Evolutionary conservation across 2,888 invertebrate genomes (phyloP), one percentile per base, ranked within the genome.

Genomic region (Mesodorylaimus sp.): DNA sequence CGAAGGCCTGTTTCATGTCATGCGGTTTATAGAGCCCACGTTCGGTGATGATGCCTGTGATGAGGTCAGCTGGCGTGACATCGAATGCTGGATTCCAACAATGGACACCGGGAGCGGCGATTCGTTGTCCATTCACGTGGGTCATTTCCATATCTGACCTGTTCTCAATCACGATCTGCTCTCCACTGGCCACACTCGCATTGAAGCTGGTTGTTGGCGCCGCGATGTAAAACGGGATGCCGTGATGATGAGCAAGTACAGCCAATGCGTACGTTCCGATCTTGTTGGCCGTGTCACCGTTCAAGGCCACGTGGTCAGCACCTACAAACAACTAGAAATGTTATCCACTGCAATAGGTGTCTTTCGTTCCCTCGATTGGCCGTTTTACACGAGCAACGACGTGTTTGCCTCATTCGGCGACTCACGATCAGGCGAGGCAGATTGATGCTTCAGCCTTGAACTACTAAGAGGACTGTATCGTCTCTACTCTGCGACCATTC

Each of bases 1-100:
- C n/a, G n/a, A n/a, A n/a, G n/a, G n/a, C n/a, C n/a, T n/a, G n/a
- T n/a, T n/a, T n/a, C n/a, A n/a, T n/a, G n/a, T n/a, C n/a, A n/a
- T n/a, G n/a, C n/a, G 45, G 45, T 21, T 45, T 24, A 23, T 79
- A 87, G 1, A 88, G 82, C 19, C 93, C 95, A 58, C 76, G 77
- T 69, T 95, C 93, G 10, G 95, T 97, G 32, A 97, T 83, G 55
- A 95, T 86, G 2, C 71, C 72, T 13, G 84, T 82, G 56, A 97
- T 93, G 29, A 97, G 75, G 21, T 75, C 72, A 0, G 86, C 85
- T 26, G 95, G 95, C 2, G 97, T 95, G 1, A 97, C 83, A 70
- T 97, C 97, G 69, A 97, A 97, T 0, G 93, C 85, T 47, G 95
- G 95, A 74, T 97, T 95, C 93, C 93, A 97, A 66, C 87, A 89